Evolutionary conservation across 2,888 invertebrate species (phyloP).

Genomic region (Hecatera dysodea): DNA sequence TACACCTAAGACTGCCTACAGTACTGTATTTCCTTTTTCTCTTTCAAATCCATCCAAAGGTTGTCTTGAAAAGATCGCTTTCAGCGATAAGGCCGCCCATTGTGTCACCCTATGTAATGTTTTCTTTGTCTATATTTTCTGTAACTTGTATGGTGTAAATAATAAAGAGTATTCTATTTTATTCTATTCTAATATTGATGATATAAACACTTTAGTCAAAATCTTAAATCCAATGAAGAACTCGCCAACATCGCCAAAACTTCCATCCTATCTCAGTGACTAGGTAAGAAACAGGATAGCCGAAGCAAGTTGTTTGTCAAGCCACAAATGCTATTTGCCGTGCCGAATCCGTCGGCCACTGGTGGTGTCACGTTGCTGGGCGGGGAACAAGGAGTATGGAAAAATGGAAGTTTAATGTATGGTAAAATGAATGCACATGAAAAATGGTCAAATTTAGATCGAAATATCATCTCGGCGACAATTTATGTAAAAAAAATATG

Average conservation of each 20-base stretch:
- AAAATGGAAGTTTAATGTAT: conserved; percentile 9
- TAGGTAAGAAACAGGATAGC: conserved; percentile 83
- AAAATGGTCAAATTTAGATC: not conserved
- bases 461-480: not conserved
- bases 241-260: conserved; percentile 23
- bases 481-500: not conserved
- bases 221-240: not conserved
- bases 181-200: too few relatives aligned
- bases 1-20: too few relatives aligned
- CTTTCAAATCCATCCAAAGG: too few relatives aligned
- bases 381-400: conserved; percentile 9
- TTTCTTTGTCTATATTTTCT: too few relatives aligned
- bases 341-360: conserved; percentile 87
- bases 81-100: too few relatives aligned
- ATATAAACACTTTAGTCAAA: too few relatives aligned
- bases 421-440: not conserved
- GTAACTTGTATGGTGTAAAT: too few relatives aligned
- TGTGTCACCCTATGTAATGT: too few relatives aligned
- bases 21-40: too few relatives aligned
- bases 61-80: too few relatives aligned
- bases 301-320: conserved; percentile 84
- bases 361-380: conserved; percentile 84
- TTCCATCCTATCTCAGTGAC: conserved; percentile 36
- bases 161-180: too few relatives aligned
- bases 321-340: conserved; percentile 87